A percentile compares a stretch with the other conserved stretches of the same genome.
Conservation (phyloP, 2,888 invertebrate genomes). For the Zygaena filipendulae region DNA sequence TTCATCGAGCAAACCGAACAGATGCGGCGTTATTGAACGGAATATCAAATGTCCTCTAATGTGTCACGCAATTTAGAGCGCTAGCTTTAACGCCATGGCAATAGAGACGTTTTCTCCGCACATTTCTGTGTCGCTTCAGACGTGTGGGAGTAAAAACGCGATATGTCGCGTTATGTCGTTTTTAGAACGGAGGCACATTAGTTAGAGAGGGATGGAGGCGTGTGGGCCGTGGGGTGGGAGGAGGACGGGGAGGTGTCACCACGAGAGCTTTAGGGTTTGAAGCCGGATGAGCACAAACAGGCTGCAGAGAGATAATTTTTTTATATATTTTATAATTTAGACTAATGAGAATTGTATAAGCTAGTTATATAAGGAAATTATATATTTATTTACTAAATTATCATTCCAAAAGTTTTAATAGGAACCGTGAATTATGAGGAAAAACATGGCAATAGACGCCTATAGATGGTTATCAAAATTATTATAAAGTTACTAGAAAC, state of each 20-base stretch:
- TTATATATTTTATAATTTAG: too few species aligned
- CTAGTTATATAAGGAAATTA: neutral
- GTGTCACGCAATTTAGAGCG: slow-evolving; percentile 57
- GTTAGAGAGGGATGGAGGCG: slow-evolving; percentile 46
- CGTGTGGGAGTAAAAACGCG: slow-evolving; percentile 31
- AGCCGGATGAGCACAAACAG: slow-evolving; percentile 44
- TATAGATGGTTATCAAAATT: too few species aligned
- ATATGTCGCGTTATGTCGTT: slow-evolving; percentile 60
- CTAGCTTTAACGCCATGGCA: slow-evolving; percentile 38
- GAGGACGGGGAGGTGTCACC: slow-evolving; percentile 63
- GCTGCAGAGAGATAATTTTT: too few species aligned
- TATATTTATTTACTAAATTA: too few species aligned
- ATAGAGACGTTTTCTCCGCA: slow-evolving; percentile 44
- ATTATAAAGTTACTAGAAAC: too few species aligned
- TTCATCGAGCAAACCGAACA: too few species aligned
- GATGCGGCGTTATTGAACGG: slow-evolving; percentile 28
- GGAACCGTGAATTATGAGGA: too few species aligned
- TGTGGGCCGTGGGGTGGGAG: slow-evolving; percentile 35
- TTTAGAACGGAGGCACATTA: slow-evolving; percentile 33
- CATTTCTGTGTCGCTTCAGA: slow-evolving; percentile 34
- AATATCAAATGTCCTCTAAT: slow-evolving; percentile 55
- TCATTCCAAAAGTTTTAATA: too few species aligned
- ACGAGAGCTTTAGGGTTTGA: slow-evolving; percentile 51
- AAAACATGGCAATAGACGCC: too few species aligned
- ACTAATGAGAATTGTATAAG: slow-evolving; percentile 41